Evolutionary conservation across 2,888 invertebrate species (phyloP).

Genomic region (Mantis religiosa): DNA sequence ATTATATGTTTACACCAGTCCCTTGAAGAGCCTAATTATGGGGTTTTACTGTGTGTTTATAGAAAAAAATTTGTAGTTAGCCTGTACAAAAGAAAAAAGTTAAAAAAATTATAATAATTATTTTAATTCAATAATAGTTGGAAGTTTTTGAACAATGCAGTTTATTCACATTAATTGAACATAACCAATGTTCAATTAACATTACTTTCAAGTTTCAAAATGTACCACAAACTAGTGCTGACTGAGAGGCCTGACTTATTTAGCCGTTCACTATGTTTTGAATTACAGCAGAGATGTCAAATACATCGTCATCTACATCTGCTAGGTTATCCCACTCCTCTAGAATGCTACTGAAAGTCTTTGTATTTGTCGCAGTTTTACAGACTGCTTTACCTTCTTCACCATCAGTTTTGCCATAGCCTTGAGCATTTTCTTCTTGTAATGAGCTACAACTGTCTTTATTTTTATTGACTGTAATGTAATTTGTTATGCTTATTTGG

Average conservation of each 20-base stretch:
- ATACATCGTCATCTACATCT: not conserved
- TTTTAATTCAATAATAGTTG: no score
- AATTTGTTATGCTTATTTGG: not conserved
- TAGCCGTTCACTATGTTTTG: not conserved
- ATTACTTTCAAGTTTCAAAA: no score
- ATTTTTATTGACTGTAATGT: not conserved
- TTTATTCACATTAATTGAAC: no score
- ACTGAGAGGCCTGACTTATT: conserved; percentile 19
- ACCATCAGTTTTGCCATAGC: not conserved
- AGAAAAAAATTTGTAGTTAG: no score
- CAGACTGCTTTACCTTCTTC: not conserved
- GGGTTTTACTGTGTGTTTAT: no score
- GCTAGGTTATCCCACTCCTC: not conserved
- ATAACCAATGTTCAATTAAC: no score
- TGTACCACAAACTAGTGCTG: no score
- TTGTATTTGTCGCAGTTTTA: not conserved
- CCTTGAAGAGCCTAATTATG: no score
- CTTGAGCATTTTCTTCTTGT: not conserved
- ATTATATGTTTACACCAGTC: no score
- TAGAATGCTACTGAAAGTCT: not conserved
- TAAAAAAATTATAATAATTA: no score
- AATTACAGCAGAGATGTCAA: not conserved
- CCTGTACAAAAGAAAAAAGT: no score
- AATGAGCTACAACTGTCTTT: not conserved
- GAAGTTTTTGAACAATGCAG: no score